phyloP scores from a whole-genome alignment of 2,797 vertebrate species.

The Acanthiza pusilla region DNA sequence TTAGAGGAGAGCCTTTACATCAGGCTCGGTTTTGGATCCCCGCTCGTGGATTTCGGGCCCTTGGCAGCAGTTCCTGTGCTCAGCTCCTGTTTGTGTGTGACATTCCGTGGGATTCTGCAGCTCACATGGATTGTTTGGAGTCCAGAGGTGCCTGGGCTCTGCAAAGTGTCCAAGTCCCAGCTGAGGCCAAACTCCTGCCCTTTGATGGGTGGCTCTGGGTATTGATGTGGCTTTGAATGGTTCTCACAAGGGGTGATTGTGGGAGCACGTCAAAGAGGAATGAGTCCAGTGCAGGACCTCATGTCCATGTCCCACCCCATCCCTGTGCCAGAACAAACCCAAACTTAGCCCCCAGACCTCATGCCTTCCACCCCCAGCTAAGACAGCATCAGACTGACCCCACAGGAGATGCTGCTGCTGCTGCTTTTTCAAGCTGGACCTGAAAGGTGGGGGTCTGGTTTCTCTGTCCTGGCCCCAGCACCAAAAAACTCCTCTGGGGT shows the following conservation, averaged over 20 bases:
- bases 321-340: neutral
- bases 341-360: neutral
- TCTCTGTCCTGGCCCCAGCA: neutral
- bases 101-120: neutral
- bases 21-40: neutral
- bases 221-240: fast-evolving
- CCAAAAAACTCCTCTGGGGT: neutral
- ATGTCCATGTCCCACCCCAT: neutral
- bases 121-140: neutral
- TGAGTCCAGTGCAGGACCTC: neutral
- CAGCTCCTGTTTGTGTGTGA: neutral
- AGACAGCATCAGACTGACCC: neutral
- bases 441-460: neutral
- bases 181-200: neutral
- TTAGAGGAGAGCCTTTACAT: neutral
- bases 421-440: neutral
- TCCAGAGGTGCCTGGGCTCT: neutral
- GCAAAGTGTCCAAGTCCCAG: neutral
- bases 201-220: neutral
- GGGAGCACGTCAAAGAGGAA: neutral
- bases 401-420: neutral
- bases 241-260: fast-evolving
- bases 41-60: neutral
- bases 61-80: neutral
- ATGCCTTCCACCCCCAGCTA: neutral